Conservation (phyloP, 2,113 vertebrate genomes). For the Ranitomeya imitator region DNA sequence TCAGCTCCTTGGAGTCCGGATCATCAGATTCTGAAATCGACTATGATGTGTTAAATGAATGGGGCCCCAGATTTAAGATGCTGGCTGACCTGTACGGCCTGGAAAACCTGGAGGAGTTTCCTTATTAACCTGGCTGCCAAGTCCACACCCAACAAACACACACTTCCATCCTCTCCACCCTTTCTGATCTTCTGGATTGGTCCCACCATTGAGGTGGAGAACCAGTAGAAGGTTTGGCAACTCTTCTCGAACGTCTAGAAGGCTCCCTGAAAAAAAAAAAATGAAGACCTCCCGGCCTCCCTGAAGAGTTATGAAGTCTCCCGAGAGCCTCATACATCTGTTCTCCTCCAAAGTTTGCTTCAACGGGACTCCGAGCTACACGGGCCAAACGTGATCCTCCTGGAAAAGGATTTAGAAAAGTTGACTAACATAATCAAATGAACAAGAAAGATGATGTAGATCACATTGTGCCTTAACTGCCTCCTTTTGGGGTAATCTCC, state of each 20-base stretch:
- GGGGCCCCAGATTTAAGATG: conserved; percentile 94
- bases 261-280: too few species aligned
- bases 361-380: too few species aligned
- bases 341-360: too few species aligned
- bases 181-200: background rate
- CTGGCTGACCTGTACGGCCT: conserved; percentile 90
- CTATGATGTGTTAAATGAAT: conserved; percentile 93
- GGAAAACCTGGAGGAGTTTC: conserved; percentile 70
- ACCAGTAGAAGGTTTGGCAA: background rate
- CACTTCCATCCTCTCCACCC: background rate
- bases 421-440: background rate
- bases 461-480: background rate
- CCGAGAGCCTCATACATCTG: too few species aligned
- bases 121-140: conserved; percentile 63
- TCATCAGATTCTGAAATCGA: conserved; percentile 86
- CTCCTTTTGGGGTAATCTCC: background rate
- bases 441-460: background rate
- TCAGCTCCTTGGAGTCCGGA: conserved; percentile 86
- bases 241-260: too few species aligned
- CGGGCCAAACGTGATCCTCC: too few species aligned
- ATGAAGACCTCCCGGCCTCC: too few species aligned
- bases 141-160: background rate
- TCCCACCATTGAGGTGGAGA: background rate
- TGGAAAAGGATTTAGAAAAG: background rate
- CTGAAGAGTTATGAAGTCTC: too few species aligned